Percentiles rank a stretch among this genome's conserved stretches.
Evolutionary conservation across 2,888 invertebrate species (phyloP).

Genomic region (Mactromeris polynyma): DNA sequence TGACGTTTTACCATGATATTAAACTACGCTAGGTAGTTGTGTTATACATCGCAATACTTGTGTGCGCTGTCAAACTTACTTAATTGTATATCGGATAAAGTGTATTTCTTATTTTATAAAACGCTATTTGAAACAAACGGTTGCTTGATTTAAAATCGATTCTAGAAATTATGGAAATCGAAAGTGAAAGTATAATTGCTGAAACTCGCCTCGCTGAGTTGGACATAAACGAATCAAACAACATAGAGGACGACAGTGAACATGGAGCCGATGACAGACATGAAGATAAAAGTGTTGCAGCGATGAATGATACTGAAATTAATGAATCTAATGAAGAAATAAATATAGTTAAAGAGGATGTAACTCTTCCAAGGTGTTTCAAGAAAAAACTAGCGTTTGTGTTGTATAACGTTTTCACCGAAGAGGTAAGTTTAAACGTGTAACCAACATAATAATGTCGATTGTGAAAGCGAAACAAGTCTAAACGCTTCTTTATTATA

Average conservation of each 20-base stretch:
- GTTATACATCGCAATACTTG: no score
- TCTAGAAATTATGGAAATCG: not conserved
- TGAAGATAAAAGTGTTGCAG: not conserved
- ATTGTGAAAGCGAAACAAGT: no score
- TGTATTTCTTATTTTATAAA: no score
- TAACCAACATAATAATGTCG: not conserved
- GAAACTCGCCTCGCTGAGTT: not conserved
- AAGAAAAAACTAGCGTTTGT: slow-evolving; percentile 75
- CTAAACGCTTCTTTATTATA: no score
- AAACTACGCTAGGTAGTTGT: no score
- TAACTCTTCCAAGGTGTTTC: slow-evolving; percentile 61
- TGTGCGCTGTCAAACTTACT: no score
- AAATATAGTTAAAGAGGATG: slow-evolving; percentile 19
- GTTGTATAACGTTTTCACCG: slow-evolving; percentile 74
- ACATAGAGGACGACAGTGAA: not conserved
- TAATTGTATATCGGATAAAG: no score
- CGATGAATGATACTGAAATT: not conserved
- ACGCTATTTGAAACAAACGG: no score
- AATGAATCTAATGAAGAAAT: not conserved
- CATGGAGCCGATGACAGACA: not conserved
- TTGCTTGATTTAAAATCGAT: no score
- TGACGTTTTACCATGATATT: no score
- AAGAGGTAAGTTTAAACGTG: slow-evolving; percentile 72
- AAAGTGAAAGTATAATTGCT: slow-evolving; percentile 22
- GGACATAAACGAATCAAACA: not conserved